phyloP scores from a whole-genome alignment of 2,113 vertebrate genomes.

The Bagarius yarrelli region DNA sequence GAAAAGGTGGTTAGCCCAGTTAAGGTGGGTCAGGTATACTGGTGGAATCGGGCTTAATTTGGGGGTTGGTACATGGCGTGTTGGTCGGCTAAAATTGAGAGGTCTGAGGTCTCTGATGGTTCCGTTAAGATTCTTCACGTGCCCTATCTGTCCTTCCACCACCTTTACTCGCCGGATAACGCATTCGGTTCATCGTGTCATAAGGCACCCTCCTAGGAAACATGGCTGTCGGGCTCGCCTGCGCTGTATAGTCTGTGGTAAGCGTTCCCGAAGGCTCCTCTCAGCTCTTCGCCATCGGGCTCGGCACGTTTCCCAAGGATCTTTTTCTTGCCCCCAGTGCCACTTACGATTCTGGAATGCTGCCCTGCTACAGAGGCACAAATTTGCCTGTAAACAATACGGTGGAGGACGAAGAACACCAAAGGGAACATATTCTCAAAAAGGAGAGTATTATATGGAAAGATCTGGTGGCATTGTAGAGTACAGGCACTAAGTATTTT shows the following conservation, averaged over 20 bases:
- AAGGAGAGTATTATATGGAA: slow-evolving; percentile 57
- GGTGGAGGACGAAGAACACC: slow-evolving; percentile 44
- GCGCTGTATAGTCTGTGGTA: slow-evolving; percentile 79
- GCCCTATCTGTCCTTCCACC: slow-evolving; percentile 71
- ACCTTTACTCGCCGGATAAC: slow-evolving; percentile 64
- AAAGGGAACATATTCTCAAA: slow-evolving; percentile 34
- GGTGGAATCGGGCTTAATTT: slow-evolving; percentile 54
- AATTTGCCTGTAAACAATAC: slow-evolving; percentile 63
- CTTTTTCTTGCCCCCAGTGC: slow-evolving; percentile 70
- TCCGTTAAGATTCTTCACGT: slow-evolving; percentile 70
- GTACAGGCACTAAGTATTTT: slow-evolving; percentile 66
- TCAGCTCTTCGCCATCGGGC: slow-evolving; percentile 79
- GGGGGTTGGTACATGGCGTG: slow-evolving; percentile 60
- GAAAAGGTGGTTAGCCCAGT: slow-evolving; percentile 65
- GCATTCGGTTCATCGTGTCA: slow-evolving; percentile 67
- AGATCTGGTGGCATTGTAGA: slow-evolving; percentile 68
- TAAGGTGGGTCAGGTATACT: slow-evolving; percentile 57
- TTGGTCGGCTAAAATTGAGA: slow-evolving; percentile 61
- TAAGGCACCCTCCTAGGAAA: slow-evolving; percentile 64
- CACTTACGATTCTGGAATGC: slow-evolving; percentile 72
- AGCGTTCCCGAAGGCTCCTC: slow-evolving; percentile 77
- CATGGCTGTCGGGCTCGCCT: slow-evolving; percentile 70
- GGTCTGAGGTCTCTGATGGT: slow-evolving; percentile 66
- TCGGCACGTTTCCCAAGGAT: slow-evolving; percentile 64
- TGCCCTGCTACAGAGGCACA: slow-evolving; percentile 66